Conservation (phyloP, 2,113 vertebrate genomes). For the Dromiciops gliroides region DNA sequence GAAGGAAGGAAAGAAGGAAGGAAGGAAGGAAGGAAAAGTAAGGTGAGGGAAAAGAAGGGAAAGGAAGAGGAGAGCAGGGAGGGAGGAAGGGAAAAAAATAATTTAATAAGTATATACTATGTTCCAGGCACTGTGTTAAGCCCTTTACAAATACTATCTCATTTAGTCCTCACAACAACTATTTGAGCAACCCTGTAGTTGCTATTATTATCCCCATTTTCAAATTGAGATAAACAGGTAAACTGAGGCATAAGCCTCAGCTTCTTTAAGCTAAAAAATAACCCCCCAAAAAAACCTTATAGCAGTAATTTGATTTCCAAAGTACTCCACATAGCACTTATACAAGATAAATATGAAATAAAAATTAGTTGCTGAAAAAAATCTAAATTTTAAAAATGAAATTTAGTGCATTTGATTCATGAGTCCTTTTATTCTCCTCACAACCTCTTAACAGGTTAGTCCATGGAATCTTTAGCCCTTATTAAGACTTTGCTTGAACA, state of each 20-base stretch:
- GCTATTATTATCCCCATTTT: too few species aligned
- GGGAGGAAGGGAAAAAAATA: too few species aligned
- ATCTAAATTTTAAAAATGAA: constrained; percentile 47
- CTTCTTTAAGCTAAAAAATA: constrained; percentile 40
- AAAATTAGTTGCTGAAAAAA: constrained; percentile 14
- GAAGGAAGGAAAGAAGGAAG: too few species aligned
- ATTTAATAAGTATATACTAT: too few species aligned
- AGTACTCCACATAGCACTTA: constrained; percentile 17
- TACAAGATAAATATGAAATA: constrained; percentile 35
- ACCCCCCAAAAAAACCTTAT: constrained; percentile 46
- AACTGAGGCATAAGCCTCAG: too few species aligned
- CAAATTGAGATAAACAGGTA: constrained; percentile 17
- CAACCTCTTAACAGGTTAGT: neutral
- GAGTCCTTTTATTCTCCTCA: constrained; percentile 17
- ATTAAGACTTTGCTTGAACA: neutral
- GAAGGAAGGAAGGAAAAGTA: too few species aligned
- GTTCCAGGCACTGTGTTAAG: too few species aligned
- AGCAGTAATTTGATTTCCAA: constrained; percentile 46
- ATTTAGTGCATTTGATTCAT: constrained; percentile 26
- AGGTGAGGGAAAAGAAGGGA: too few species aligned
- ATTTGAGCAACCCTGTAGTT: too few species aligned
- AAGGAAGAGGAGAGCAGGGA: too few species aligned
- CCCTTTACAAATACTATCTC: too few species aligned
- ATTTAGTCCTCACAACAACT: too few species aligned
- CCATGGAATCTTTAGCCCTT: neutral